Conservation (phyloP, 2,113 vertebrate species). For the Anolis carolinensis region DNA sequence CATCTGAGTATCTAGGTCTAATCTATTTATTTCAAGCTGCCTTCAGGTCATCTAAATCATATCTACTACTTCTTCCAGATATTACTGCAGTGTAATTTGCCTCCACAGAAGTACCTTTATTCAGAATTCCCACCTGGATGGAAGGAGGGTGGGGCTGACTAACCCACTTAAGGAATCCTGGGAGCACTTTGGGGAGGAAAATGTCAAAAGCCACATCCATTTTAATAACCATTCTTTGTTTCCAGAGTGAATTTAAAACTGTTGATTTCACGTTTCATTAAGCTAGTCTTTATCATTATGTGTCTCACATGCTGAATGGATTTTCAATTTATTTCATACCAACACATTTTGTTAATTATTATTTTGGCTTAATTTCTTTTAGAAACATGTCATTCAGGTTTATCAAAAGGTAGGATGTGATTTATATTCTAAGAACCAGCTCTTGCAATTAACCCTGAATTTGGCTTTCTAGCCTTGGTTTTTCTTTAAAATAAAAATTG, state of each 20-base stretch:
- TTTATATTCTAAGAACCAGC: constrained; percentile 79
- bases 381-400: constrained; percentile 99
- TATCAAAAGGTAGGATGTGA: constrained; percentile 99
- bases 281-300: constrained; percentile 47
- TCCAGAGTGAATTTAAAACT: constrained; percentile 53
- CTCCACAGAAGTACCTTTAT: neutral
- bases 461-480: constrained; percentile 82
- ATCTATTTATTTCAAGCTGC: neutral
- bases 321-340: constrained; percentile 69
- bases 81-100: neutral
- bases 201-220: constrained; percentile 8
- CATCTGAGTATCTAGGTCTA: neutral
- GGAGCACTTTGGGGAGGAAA: constrained; percentile 10
- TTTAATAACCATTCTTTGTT: constrained; percentile 42
- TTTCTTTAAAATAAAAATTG: constrained; percentile 50
- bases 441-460: constrained; percentile 82
- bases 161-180: constrained; percentile 40
- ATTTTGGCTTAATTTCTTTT: constrained; percentile 91
- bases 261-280: constrained; percentile 56
- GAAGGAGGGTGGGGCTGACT: neutral
- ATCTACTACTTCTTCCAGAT: neutral
- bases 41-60: neutral
- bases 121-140: neutral
- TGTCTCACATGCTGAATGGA: constrained; percentile 68
- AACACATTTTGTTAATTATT: constrained; percentile 76